These are phyloP conservation scores for Axis porcinus DNA, from an alignment of 2,113 vertebrate species.

Conservation along the genomic window DNA sequence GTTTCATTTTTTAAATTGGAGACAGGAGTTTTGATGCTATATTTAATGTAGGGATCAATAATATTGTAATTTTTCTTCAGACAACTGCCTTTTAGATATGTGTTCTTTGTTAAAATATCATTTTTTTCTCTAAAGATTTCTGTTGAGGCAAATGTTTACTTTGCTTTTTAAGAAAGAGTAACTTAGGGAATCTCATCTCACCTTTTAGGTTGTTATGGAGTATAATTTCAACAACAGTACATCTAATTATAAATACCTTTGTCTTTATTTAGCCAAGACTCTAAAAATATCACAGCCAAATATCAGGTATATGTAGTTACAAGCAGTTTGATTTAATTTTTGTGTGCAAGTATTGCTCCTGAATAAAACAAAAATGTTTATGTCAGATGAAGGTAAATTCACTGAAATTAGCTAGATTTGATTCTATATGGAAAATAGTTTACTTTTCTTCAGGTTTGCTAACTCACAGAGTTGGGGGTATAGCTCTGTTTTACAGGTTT, in stretches of 20 bases:
- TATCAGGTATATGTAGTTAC: neutral
- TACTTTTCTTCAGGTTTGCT: neutral
- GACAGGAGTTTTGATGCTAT: neutral
- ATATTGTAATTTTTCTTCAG: neutral
- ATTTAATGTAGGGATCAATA: neutral
- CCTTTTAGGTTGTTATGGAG: neutral
- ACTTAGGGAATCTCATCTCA: neutral
- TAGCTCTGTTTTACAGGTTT: neutral
- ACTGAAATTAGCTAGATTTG: neutral
- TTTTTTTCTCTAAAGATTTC: conserved; percentile 5
- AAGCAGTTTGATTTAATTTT: neutral
- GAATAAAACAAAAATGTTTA: neutral
- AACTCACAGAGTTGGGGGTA: neutral
- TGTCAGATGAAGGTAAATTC: neutral
- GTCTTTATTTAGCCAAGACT: neutral
- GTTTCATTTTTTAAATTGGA: conserved; percentile 7
- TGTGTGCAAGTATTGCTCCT: neutral
- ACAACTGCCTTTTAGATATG: neutral
- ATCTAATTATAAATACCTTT: neutral
- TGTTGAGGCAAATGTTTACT: neutral
- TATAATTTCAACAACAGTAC: neutral
- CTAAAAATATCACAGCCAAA: neutral
- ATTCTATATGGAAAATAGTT: neutral
- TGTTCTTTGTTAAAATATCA: neutral
- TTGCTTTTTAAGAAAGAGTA: neutral